phyloP scores from a whole-genome alignment of 2,888 invertebrate genomes.

The Pheosia tremula region DNA sequence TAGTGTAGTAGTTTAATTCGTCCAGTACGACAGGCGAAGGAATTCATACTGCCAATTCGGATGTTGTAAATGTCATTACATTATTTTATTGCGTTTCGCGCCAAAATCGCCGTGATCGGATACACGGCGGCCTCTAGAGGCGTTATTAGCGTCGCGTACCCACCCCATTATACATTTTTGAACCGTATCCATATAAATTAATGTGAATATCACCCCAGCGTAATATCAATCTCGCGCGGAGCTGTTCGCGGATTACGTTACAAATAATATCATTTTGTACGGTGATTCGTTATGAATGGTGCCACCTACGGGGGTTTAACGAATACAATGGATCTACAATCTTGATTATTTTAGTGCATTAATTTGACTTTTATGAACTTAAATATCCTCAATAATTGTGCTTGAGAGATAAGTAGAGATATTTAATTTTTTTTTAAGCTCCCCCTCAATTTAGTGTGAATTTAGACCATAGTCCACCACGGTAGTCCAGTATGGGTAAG shows the following conservation, averaged over 20 bases:
- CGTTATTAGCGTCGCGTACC: conserved; percentile 77
- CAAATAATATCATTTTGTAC: conserved; percentile 84
- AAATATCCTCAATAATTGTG: too few relatives aligned
- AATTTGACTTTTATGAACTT: too few relatives aligned
- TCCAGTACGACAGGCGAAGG: too few relatives aligned
- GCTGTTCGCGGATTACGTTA: conserved; percentile 84
- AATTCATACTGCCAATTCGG: too few relatives aligned
- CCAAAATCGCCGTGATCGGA: conserved; percentile 54
- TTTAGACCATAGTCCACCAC: too few relatives aligned
- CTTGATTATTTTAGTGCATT: conserved; percentile 49
- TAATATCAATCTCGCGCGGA: conserved; percentile 78
- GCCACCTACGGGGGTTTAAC: conserved; percentile 56
- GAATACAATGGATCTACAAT: conserved; percentile 28
- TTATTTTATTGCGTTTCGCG: conserved; percentile 44
- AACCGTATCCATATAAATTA: conserved; percentile 85
- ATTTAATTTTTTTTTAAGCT: too few relatives aligned
- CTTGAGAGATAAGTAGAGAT: too few relatives aligned
- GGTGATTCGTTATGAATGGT: conserved; percentile 83
- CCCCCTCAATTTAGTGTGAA: too few relatives aligned
- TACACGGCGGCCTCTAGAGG: conserved; percentile 64
- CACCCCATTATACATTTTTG: conserved; percentile 83
- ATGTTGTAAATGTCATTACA: too few relatives aligned
- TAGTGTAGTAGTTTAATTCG: too few relatives aligned
- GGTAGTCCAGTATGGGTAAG: too few relatives aligned
- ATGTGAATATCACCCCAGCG: conserved; percentile 82